phyloP scores from a whole-genome alignment of 2,888 invertebrate species.

The Drosophila meridionalis region DNA sequence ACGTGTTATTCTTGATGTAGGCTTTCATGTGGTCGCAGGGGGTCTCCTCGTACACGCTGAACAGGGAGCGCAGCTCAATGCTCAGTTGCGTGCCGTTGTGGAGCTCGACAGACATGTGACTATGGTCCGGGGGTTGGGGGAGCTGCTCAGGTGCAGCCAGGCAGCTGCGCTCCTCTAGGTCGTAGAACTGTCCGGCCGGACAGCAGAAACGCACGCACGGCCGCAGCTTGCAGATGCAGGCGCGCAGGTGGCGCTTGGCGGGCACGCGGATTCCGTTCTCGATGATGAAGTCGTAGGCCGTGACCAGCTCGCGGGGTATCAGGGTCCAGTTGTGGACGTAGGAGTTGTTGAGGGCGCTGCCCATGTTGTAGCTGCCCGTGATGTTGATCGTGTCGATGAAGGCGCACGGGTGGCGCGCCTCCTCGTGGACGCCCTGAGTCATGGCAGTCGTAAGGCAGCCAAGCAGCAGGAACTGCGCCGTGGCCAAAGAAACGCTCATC shows the following conservation, averaged over 20 bases:
- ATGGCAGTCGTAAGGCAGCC: slow-evolving; percentile 14
- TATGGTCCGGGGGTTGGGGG: slow-evolving; percentile 26
- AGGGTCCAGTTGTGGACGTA: slow-evolving; percentile 79
- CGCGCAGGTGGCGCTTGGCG: slow-evolving; percentile 74
- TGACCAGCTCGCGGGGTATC: slow-evolving; percentile 75
- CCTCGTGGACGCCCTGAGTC: slow-evolving; percentile 48
- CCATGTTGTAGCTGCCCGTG: slow-evolving; percentile 67
- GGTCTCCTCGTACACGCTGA: slow-evolving; percentile 64
- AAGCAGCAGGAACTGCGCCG: slow-evolving; percentile 45
- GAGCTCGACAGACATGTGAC: slow-evolving; percentile 47
- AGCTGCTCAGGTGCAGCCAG: neutral
- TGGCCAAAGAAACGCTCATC: slow-evolving; percentile 35
- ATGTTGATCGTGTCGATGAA: slow-evolving; percentile 83
- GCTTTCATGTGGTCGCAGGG: slow-evolving; percentile 78
- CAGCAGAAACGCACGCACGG: slow-evolving; percentile 84
- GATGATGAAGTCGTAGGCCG: slow-evolving; percentile 80
- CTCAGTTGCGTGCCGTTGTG: slow-evolving; percentile 54
- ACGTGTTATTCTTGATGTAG: slow-evolving; percentile 47
- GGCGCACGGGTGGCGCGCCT: slow-evolving; percentile 78
- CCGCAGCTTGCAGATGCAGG: slow-evolving; percentile 81
- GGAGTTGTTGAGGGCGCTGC: slow-evolving; percentile 48
- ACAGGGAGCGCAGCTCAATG: slow-evolving; percentile 47
- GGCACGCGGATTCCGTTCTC: slow-evolving; percentile 71
- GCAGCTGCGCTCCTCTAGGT: slow-evolving; percentile 52
- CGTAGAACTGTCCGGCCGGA: slow-evolving; percentile 64